A percentile compares a stretch with the other conserved stretches of the same genome.
Evolutionary conservation across 2,113 vertebrate genomes (phyloP).

Genomic region (Elgaria multicarinata): DNA sequence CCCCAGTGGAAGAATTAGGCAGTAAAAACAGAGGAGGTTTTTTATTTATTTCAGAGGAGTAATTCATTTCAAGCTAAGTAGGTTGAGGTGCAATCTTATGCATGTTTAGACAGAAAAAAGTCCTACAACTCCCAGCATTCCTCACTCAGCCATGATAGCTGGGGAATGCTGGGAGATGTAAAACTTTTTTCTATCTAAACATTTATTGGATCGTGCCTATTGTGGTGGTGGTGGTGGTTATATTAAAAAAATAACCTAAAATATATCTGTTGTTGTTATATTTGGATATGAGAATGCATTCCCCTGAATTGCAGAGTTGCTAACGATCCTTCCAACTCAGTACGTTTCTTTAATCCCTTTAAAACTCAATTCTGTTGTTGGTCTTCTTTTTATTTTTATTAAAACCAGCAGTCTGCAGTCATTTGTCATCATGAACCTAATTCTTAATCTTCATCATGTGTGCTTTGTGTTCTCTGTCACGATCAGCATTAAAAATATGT

Average conservation of each 20-base stretch:
- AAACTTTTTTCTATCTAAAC: no score
- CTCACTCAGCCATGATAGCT: no score
- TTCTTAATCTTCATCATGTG: not conserved
- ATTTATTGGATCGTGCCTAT: no score
- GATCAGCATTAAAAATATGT: not conserved
- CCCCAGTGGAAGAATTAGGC: not conserved
- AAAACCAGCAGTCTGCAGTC: conserved; percentile 2
- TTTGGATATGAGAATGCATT: not conserved
- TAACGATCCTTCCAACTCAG: not conserved
- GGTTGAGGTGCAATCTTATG: not conserved
- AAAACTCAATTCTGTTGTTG: not conserved
- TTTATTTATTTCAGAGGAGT: no score
- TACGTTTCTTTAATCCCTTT: not conserved
- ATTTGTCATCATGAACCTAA: not conserved
- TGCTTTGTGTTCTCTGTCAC: not conserved
- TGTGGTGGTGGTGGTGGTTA: not conserved
- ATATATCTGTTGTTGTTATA: not conserved
- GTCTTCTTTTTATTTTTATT: conserved; percentile 15
- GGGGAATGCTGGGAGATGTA: no score
- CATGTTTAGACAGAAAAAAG: no score
- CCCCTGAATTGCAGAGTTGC: not conserved
- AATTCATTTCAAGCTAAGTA: not conserved
- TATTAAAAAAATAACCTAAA: not conserved
- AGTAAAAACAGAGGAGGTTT: not conserved
- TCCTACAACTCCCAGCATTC: no score